Evolutionary conservation across 2,888 invertebrate species (phyloP).

Genomic region (Drosophila nr. perissopoda): DNA sequence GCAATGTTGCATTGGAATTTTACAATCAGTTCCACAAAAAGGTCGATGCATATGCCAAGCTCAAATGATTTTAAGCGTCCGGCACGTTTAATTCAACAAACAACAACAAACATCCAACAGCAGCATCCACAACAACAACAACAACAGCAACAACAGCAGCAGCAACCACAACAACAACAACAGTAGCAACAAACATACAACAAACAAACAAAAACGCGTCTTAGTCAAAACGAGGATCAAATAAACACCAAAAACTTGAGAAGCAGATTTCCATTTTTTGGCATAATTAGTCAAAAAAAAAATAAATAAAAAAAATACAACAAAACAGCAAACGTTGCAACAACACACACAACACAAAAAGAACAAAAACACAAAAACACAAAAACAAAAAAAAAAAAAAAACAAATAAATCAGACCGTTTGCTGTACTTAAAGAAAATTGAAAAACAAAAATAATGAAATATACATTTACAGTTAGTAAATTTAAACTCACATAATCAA

Average conservation of each 20-base stretch:
- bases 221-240: constrained; percentile 50
- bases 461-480: constrained; percentile 63
- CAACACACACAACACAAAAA: neutral
- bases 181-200: constrained; percentile 28
- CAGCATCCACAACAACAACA: constrained; percentile 23
- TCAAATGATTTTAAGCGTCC: constrained; percentile 87
- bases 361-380: neutral
- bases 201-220: constrained; percentile 38
- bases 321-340: constrained; percentile 20
- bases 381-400: constrained; percentile 14
- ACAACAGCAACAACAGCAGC: constrained; percentile 19
- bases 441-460: constrained; percentile 23
- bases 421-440: constrained; percentile 39
- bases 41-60: constrained; percentile 90
- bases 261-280: constrained; percentile 40
- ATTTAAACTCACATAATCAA: constrained; percentile 69
- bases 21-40: constrained; percentile 92
- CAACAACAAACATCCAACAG: neutral
- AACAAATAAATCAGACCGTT: constrained; percentile 24
- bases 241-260: constrained; percentile 28
- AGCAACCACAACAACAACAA: constrained; percentile 32
- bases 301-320: neutral
- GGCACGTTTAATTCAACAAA: constrained; percentile 61
- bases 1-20: constrained; percentile 88
- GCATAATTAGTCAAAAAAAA: constrained; percentile 39